phyloP scores from a whole-genome alignment of 2,797 vertebrate species.

The Sebastes diaconus region DNA sequence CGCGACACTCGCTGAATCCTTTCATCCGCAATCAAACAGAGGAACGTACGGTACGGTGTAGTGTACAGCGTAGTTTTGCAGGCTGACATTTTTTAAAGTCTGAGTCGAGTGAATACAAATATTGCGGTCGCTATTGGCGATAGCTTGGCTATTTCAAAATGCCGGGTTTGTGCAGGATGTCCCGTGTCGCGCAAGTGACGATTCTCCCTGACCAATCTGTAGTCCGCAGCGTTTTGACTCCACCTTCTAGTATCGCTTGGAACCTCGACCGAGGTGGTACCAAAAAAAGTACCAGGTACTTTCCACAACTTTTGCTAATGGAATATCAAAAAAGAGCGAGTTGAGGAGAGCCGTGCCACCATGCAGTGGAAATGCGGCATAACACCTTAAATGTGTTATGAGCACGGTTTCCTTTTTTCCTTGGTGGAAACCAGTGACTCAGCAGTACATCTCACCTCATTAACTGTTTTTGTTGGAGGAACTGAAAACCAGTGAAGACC shows the following conservation, averaged over 20 bases:
- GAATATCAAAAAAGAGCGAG: neutral
- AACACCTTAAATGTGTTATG: neutral
- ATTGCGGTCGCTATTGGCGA: neutral
- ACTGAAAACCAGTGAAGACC: neutral
- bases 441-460: conserved; percentile 23
- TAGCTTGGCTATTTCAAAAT: neutral
- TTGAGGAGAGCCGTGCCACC: neutral
- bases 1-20: neutral
- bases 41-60: neutral
- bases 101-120: neutral
- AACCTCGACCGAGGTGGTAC: neutral
- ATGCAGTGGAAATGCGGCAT: neutral
- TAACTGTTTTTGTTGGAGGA: neutral
- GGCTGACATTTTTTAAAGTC: neutral
- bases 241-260: neutral
- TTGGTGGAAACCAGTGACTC: conserved; percentile 5
- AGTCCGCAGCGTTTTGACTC: neutral
- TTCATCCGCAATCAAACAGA: neutral
- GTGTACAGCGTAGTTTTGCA: neutral
- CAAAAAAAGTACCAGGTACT: neutral
- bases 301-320: neutral
- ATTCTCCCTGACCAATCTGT: neutral
- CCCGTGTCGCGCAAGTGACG: neutral
- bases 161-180: neutral
- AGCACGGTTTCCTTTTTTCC: neutral